Conservation (phyloP, 2,113 vertebrate species). For the Corvus hawaiiensis region DNA sequence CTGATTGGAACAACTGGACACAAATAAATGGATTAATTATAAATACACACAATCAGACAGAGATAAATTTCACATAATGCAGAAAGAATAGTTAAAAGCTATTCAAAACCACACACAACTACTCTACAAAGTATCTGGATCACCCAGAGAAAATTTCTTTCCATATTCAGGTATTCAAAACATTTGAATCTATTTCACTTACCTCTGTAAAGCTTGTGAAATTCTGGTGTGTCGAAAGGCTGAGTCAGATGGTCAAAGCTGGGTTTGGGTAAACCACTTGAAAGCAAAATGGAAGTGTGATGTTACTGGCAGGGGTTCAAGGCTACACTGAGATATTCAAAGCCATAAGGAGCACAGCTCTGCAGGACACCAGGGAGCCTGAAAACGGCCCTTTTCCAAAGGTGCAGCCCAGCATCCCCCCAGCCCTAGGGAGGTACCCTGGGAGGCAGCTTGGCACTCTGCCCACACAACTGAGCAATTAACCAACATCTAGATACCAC, state of each 20-base stretch:
- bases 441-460: background rate
- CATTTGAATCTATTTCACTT: background rate
- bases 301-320: background rate
- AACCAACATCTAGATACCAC: background rate
- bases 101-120: background rate
- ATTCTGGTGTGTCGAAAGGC: slow-evolving; percentile 90
- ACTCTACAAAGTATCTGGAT: background rate
- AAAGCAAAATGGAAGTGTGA: slow-evolving; percentile 50
- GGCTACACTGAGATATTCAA: background rate
- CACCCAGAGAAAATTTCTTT: background rate
- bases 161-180: background rate
- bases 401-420: background rate
- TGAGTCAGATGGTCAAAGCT: slow-evolving; percentile 86
- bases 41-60: background rate
- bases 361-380: background rate
- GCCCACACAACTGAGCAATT: background rate
- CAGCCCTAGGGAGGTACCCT: background rate
- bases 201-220: slow-evolving; percentile 95
- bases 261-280: slow-evolving; percentile 79
- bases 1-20: slow-evolving; percentile 90
- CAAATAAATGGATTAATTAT: background rate
- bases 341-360: background rate
- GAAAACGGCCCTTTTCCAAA: background rate
- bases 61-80: background rate
- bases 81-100: background rate